Conservation (phyloP, 2,888 invertebrate species). For the Microctonus brassicae region DNA sequence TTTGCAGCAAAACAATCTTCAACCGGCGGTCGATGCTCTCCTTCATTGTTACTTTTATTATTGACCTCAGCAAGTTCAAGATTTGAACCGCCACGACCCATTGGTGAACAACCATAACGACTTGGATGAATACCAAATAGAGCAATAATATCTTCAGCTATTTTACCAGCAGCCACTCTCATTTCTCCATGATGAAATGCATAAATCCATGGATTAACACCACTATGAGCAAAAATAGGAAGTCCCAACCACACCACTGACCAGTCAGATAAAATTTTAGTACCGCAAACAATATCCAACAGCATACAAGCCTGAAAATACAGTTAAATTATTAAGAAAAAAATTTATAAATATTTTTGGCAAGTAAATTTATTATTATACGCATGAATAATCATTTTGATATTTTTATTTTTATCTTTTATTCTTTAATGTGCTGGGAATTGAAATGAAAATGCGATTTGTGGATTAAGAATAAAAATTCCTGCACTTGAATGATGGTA, state of each 20-base stretch:
- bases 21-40: conserved; percentile 53
- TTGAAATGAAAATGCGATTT: too few species aligned
- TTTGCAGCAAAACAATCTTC: conserved; percentile 64
- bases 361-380: too few species aligned
- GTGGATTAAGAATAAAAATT: too few species aligned
- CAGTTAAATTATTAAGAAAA: neutral
- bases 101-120: conserved; percentile 63
- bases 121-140: conserved; percentile 64
- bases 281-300: conserved; percentile 71
- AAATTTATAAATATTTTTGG: neutral
- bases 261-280: conserved; percentile 72
- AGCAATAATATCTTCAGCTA: conserved; percentile 72
- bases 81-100: conserved; percentile 59
- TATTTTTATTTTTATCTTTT: too few species aligned
- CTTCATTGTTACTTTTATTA: conserved; percentile 56
- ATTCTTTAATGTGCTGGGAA: too few species aligned
- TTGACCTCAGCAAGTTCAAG: conserved; percentile 59
- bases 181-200: conserved; percentile 77
- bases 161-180: conserved; percentile 73
- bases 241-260: conserved; percentile 73
- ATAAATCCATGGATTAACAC: conserved; percentile 77
- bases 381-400: too few species aligned
- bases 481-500: too few species aligned
- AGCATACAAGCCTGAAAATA: conserved; percentile 72
- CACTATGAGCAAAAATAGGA: conserved; percentile 74